Evolutionary conservation across 2,113 vertebrate genomes (phyloP).

Genomic region (Lophotis ruficrista): DNA sequence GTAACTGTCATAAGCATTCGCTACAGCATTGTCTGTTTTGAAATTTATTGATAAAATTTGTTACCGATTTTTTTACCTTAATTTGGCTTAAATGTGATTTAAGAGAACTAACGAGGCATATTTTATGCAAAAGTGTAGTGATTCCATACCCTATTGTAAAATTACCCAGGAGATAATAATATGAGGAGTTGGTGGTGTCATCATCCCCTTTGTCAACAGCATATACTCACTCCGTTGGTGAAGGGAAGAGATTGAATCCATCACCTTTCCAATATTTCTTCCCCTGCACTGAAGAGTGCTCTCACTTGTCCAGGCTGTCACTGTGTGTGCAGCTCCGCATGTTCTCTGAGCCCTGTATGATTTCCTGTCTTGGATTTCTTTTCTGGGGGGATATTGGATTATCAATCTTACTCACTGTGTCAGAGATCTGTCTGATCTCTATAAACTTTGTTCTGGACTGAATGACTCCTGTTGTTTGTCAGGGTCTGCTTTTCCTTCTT

Average conservation of each 20-base stretch:
- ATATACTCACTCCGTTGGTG: background rate
- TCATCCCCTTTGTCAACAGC: background rate
- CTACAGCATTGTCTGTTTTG: background rate
- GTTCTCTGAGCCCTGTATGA: background rate
- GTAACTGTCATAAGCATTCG: background rate
- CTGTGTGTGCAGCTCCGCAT: background rate
- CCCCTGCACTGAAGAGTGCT: background rate
- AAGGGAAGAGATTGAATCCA: background rate
- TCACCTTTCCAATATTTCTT: background rate
- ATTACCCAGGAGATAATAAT: background rate
- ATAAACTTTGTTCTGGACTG: background rate
- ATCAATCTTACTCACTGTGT: background rate
- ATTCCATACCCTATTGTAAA: background rate
- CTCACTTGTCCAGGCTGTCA: background rate
- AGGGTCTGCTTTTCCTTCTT: background rate
- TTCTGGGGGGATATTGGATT: slow-evolving; percentile 9
- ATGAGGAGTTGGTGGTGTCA: background rate
- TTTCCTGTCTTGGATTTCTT: background rate
- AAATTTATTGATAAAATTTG: background rate
- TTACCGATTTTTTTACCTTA: background rate
- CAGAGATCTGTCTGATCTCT: background rate
- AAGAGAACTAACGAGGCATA: background rate
- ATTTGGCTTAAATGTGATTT: background rate
- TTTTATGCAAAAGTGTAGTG: background rate
- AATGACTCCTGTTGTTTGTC: background rate